Percentiles rank a stretch among this genome's conserved stretches.
Conservation (phyloP, 2,113 vertebrate species). For the Labeo catla region DNA sequence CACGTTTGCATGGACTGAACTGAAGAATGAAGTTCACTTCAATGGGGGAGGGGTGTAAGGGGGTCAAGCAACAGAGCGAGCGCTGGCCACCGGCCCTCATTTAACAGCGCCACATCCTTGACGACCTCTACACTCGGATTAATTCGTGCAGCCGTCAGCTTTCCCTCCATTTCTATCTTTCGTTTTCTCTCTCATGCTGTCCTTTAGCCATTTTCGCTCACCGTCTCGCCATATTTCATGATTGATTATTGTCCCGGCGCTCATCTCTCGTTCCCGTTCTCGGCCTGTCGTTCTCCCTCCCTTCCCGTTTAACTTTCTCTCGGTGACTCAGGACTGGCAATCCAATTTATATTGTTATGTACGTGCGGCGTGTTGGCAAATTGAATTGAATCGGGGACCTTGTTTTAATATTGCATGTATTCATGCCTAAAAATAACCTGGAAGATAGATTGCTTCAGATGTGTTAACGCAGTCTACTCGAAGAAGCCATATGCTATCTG, state of each 20-base stretch:
- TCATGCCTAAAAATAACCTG: conserved; percentile 39
- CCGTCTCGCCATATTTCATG: conserved; percentile 17
- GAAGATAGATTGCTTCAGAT: conserved; percentile 32
- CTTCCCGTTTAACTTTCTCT: conserved; percentile 14
- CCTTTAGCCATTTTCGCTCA: background rate
- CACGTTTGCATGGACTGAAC: background rate
- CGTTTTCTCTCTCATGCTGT: background rate
- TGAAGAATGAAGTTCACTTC: conserved; percentile 24
- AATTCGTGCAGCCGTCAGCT: background rate
- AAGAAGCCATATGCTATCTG: conserved; percentile 18
- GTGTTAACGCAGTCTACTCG: conserved; percentile 11
- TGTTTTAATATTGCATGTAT: conserved; percentile 51
- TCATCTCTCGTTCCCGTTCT: conserved; percentile 23
- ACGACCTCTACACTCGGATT: conserved; percentile 2
- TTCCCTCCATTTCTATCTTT: conserved; percentile 10
- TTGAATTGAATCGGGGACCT: conserved; percentile 51
- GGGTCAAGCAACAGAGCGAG: background rate
- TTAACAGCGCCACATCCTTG: background rate
- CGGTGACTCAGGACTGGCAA: conserved; percentile 36
- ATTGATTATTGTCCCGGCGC: conserved; percentile 12
- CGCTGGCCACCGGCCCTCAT: background rate
- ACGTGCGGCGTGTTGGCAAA: conserved; percentile 43
- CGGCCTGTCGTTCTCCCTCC: background rate
- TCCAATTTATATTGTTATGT: conserved; percentile 54
- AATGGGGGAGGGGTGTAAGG: background rate